Percentiles rank a stretch among this genome's conserved stretches.
phyloP scores from a whole-genome alignment of 2,797 vertebrate species.

The Rhyacichthys aspro region DNA sequence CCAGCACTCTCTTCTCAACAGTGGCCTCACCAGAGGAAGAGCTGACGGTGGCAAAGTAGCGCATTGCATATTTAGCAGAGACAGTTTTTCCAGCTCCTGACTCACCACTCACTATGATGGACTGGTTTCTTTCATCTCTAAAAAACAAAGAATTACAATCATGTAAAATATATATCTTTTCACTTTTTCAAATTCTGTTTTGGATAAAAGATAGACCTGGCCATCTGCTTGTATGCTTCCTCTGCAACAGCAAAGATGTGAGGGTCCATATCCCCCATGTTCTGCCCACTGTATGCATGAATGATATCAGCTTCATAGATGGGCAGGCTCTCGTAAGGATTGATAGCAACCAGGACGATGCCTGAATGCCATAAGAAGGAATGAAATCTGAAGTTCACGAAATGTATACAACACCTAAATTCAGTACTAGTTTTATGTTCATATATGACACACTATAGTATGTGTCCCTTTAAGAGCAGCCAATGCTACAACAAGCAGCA shows the following conservation, averaged over 20 bases:
- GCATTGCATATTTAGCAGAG: conserved; percentile 97
- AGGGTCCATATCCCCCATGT: conserved; percentile 98
- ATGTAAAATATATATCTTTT: background rate
- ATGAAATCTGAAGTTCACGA: no score
- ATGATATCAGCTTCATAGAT: conserved; percentile 98
- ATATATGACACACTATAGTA: background rate
- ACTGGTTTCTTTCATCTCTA: conserved; percentile 95
- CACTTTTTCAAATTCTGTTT: background rate
- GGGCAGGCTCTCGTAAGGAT: conserved; percentile 93
- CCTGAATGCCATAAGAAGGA: conserved; percentile 72
- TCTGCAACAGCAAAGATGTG: conserved; percentile 98
- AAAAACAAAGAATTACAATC: conserved; percentile 15
- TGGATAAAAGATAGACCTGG: conserved; percentile 80
- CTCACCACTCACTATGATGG: conserved; percentile 97
- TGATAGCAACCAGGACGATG: conserved; percentile 96
- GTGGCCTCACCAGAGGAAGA: conserved; percentile 88
- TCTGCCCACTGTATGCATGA: conserved; percentile 94
- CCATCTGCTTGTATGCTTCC: conserved; percentile 97
- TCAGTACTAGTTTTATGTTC: background rate
- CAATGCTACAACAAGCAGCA: conserved; percentile 35
- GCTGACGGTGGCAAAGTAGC: conserved; percentile 96
- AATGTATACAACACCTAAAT: background rate
- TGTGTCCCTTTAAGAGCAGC: conserved; percentile 56
- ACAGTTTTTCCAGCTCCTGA: conserved; percentile 98
- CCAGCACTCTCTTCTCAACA: conserved; percentile 92